These are phyloP conservation scores for Ramazzottius varieornatus DNA, from an alignment of 2,888 invertebrate species.

Conservation along the genomic window DNA sequence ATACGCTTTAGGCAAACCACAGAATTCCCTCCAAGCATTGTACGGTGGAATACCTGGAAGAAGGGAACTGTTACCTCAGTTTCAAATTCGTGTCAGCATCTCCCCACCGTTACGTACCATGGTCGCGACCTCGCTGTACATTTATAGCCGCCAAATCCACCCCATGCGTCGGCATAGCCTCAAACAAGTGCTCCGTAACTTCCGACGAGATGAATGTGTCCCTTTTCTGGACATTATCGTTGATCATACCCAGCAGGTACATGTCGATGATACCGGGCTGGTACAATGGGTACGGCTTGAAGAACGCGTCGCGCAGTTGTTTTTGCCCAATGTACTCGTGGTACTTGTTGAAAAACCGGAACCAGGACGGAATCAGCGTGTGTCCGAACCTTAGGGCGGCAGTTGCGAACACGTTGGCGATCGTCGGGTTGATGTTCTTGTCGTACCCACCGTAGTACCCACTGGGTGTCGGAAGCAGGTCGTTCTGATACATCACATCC, in stretches of 20 bases:
- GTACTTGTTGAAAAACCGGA: slow-evolving; percentile 9
- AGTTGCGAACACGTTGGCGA: slow-evolving; percentile 18
- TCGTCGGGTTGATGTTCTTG: slow-evolving; percentile 15
- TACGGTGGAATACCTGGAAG: slow-evolving; percentile 11
- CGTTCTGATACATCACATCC: slow-evolving; percentile 2
- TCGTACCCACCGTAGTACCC: slow-evolving; percentile 13
- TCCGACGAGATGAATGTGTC: slow-evolving; percentile 9
- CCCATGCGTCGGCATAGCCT: slow-evolving; percentile 12
- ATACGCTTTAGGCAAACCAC: slow-evolving; percentile 14
- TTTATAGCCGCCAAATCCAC: slow-evolving; percentile 19
- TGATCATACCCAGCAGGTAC: slow-evolving; percentile 9
- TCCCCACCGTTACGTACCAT: too few species aligned
- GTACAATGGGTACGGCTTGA: slow-evolving; percentile 10
- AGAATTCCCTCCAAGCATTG: slow-evolving; percentile 14
- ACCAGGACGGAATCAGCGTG: slow-evolving; percentile 16
- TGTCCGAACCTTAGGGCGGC: slow-evolving; percentile 19
- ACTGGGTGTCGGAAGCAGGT: not conserved
- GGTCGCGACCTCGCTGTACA: slow-evolving; percentile 19
- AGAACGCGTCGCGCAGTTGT: not conserved
- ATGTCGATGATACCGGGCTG: slow-evolving; percentile 10
- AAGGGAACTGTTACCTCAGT: not conserved
- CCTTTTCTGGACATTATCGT: slow-evolving; percentile 9
- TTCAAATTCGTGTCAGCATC: too few species aligned
- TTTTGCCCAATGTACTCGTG: slow-evolving; percentile 3
- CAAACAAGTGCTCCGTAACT: slow-evolving; percentile 6